Evolutionary conservation across 2,113 vertebrate genomes (phyloP).

Genomic region (Lanius collurio): DNA sequence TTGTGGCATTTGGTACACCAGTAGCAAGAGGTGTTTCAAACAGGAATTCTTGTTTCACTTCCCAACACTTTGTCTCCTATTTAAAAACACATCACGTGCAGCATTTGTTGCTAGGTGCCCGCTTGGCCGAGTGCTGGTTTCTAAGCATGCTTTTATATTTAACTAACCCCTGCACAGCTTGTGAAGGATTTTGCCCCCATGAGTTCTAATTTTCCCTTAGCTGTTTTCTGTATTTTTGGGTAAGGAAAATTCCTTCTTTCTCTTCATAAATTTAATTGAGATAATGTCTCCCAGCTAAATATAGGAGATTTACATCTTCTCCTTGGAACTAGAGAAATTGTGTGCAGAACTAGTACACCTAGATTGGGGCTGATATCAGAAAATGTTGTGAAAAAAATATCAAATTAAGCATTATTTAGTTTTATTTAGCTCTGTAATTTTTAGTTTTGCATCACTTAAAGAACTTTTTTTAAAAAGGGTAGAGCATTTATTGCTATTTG

Average conservation of each 20-base stretch:
- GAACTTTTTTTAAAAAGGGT: neutral
- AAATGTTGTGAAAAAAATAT: neutral
- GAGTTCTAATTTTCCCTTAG: neutral
- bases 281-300: neutral
- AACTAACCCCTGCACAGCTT: conserved; percentile 38
- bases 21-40: neutral
- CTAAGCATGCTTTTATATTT: conserved; percentile 28
- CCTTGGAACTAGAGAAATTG: neutral
- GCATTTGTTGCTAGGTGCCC: conserved; percentile 67
- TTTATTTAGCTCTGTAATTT: conserved; percentile 4
- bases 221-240: neutral
- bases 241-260: neutral
- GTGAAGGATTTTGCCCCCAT: neutral
- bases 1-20: neutral
- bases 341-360: neutral
- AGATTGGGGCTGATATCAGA: neutral
- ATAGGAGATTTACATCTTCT: neutral
- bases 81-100: neutral
- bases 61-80: neutral
- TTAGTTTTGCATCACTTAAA: neutral
- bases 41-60: neutral
- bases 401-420: neutral
- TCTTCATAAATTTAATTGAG: neutral
- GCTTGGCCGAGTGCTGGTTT: conserved; percentile 24
- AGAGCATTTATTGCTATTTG: neutral